Evolutionary conservation across 2,888 invertebrate genomes (phyloP).

Genomic region (Napeogenes inachia): DNA sequence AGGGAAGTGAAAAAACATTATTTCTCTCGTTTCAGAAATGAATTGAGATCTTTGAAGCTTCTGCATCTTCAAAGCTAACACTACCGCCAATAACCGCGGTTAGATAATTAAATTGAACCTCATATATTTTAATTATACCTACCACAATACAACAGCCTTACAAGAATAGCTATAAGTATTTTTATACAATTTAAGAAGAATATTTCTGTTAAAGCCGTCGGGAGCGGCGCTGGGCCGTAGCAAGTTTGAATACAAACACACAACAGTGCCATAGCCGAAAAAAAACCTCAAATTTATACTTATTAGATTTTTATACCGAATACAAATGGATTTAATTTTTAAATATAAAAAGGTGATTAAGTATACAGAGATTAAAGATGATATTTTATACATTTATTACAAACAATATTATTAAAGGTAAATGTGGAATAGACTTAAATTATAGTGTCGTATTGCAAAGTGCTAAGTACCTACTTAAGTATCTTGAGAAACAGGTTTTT

Average conservation of each 20-base stretch:
- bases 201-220: conserved; percentile 42
- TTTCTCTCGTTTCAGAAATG: conserved; percentile 8
- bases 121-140: conserved; percentile 38
- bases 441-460: conserved; percentile 63
- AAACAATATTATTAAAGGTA: conserved; percentile 74
- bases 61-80: conserved; percentile 17
- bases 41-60: background rate
- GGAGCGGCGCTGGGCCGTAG: conserved; percentile 46
- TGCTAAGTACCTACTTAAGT: conserved; percentile 49
- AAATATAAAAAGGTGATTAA: conserved; percentile 77
- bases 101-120: conserved; percentile 33
- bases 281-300: conserved; percentile 76
- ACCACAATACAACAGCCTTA: conserved; percentile 66
- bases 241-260: conserved; percentile 73
- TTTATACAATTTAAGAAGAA: conserved; percentile 66
- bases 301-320: conserved; percentile 77
- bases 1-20: background rate
- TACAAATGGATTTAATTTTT: conserved; percentile 78
- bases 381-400: conserved; percentile 79
- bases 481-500: conserved; percentile 42
- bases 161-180: conserved; percentile 75
- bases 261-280: conserved; percentile 73
- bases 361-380: conserved; percentile 78
- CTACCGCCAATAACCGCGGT: conserved; percentile 22
- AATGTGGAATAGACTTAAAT: conserved; percentile 74